Evolutionary conservation across 1,140 invertebrate species (phyloP).

Genomic region (Drosophila rhopaloa): DNA sequence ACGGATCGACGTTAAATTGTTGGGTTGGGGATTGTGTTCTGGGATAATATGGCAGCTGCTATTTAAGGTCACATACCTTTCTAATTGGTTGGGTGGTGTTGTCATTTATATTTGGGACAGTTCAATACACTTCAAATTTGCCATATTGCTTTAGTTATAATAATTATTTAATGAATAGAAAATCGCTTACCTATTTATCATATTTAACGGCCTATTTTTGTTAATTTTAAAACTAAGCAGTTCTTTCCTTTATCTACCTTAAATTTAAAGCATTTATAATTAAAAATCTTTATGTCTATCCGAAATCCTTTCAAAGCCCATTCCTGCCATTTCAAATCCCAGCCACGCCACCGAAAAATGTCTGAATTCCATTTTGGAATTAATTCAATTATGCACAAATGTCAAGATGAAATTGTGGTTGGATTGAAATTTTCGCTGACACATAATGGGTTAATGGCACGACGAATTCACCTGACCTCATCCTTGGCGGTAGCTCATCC

Average conservation of each 20-base stretch:
- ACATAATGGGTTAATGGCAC: constrained; percentile 52
- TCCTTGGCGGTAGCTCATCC: background rate
- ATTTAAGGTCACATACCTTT: background rate
- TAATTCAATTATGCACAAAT: constrained; percentile 72
- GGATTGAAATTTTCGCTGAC: constrained; percentile 68
- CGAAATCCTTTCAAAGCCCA: constrained; percentile 25
- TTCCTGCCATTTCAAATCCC: constrained; percentile 2
- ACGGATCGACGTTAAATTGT: constrained; percentile 47
- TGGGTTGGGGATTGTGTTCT: constrained; percentile 6
- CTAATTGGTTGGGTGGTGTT: background rate
- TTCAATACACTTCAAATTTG: background rate
- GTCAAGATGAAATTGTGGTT: constrained; percentile 59
- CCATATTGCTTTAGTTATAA: too few species aligned
- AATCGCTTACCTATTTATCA: too few species aligned
- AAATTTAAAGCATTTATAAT: background rate
- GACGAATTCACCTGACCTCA: constrained; percentile 19
- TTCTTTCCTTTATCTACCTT: too few species aligned
- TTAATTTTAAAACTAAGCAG: too few species aligned
- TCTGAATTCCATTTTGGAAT: constrained; percentile 51
- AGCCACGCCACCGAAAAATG: constrained; percentile 8
- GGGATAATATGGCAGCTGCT: constrained; percentile 9
- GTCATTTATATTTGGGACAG: background rate
- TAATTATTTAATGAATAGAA: too few species aligned
- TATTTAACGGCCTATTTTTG: background rate
- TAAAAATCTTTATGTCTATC: constrained; percentile 32